Percentiles rank a stretch among this genome's conserved stretches.
phyloP scores from a whole-genome alignment of 1,140 invertebrate species.

The Alviniconcha marisindica region DNA sequence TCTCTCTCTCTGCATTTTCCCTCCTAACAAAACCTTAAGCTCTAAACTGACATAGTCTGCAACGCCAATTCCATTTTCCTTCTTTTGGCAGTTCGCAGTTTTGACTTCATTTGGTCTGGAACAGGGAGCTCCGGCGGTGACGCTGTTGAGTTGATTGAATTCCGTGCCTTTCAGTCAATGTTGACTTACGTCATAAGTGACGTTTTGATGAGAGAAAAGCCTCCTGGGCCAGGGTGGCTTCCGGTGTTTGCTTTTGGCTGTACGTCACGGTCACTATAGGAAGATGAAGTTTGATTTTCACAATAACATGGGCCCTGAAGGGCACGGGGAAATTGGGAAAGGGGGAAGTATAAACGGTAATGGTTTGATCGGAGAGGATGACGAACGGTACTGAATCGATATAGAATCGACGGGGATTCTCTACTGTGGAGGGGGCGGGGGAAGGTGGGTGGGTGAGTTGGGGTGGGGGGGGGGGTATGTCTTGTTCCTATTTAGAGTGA shows the following conservation, averaged over 20 bases:
- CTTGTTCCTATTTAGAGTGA: too few species aligned
- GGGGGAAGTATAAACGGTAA: too few species aligned
- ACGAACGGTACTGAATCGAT: too few species aligned
- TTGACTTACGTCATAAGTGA: conserved; percentile 8
- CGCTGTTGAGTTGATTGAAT: conserved; percentile 22
- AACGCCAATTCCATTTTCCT: too few species aligned
- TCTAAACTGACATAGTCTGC: too few species aligned
- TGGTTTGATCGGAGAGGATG: too few species aligned
- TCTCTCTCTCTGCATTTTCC: too few species aligned
- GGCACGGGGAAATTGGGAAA: too few species aligned
- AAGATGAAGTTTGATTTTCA: conserved; percentile 1
- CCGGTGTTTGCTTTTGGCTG: conserved; percentile 5
- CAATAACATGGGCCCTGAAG: neutral
- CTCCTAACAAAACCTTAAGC: neutral
- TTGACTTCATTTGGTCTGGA: neutral
- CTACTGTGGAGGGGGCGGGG: too few species aligned
- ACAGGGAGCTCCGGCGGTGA: too few species aligned
- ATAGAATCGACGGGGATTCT: too few species aligned
- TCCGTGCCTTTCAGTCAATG: neutral
- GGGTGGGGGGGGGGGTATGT: neutral
- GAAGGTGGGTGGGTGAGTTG: neutral
- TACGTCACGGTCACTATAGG: neutral
- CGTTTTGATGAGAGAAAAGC: conserved; percentile 21
- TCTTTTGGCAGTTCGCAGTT: neutral
- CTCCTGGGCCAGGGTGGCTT: neutral